Evolutionary conservation across 2,888 invertebrate species (phyloP).

Genomic region (Tubiluchus corallicola): DNA sequence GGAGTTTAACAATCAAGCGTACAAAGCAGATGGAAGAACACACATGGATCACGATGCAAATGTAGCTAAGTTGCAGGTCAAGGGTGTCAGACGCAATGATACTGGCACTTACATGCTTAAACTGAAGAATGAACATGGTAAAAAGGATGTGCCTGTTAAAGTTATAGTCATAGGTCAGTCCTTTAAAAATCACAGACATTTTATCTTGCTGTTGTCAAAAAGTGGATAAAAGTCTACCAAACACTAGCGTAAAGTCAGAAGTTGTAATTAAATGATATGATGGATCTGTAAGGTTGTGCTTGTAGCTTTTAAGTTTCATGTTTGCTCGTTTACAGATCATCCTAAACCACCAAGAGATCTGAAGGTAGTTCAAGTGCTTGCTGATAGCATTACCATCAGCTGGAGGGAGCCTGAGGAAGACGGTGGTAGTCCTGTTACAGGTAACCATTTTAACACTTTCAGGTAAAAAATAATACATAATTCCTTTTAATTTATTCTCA

Average conservation of each 20-base stretch:
- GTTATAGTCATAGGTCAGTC: background rate
- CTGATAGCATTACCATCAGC: background rate
- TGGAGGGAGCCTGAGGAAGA: background rate
- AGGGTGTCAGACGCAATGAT: conserved; percentile 5
- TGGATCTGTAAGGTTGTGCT: too few relatives aligned
- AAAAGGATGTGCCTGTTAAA: background rate
- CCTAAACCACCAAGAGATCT: background rate
- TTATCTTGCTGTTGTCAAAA: too few relatives aligned
- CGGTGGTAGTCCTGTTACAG: background rate
- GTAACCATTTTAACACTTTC: too few relatives aligned
- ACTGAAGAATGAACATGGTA: background rate
- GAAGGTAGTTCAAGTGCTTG: background rate
- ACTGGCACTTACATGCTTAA: conserved; percentile 6
- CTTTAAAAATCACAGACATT: too few relatives aligned
- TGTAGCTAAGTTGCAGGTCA: conserved; percentile 1
- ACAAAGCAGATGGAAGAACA: background rate
- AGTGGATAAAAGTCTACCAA: too few relatives aligned
- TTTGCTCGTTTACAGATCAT: too few relatives aligned
- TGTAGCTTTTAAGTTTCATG: too few relatives aligned
- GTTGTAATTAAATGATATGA: too few relatives aligned
- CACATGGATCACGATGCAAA: background rate
- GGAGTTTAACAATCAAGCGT: background rate
- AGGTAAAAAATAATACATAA: too few relatives aligned
- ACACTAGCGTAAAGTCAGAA: too few relatives aligned
- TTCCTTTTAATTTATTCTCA: too few relatives aligned